phyloP scores from a whole-genome alignment of 2,888 invertebrate species.

The Nysson spinosus region DNA sequence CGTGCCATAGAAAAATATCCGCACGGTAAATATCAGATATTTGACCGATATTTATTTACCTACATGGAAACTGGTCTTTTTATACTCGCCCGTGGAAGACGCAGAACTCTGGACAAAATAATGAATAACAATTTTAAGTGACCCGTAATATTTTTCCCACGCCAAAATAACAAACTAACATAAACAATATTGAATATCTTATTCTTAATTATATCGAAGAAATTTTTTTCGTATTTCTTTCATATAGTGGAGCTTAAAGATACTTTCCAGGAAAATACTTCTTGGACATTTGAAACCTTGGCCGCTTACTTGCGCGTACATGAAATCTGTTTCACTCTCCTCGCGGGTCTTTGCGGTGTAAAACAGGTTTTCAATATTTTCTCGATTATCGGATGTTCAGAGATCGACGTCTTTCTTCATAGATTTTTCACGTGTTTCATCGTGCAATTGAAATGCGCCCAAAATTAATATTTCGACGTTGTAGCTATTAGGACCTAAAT shows the following conservation, averaged over 20 bases:
- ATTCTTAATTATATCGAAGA: too few relatives aligned
- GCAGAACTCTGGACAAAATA: conserved; percentile 6
- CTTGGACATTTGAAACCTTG: too few relatives aligned
- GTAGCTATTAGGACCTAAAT: too few relatives aligned
- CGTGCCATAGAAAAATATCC: conserved; percentile 15
- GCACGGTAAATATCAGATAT: conserved; percentile 13
- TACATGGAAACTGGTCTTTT: conserved; percentile 2
- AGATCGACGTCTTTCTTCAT: conserved; percentile 3
- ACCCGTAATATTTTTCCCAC: too few relatives aligned
- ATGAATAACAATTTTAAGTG: too few relatives aligned
- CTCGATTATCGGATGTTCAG: conserved; percentile 18
- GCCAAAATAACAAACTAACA: too few relatives aligned
- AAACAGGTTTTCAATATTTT: conserved; percentile 33
- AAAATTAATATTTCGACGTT: too few relatives aligned
- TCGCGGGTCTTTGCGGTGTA: neutral
- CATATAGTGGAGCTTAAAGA: too few relatives aligned
- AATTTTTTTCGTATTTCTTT: too few relatives aligned
- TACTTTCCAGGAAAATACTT: too few relatives aligned
- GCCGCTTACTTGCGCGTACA: neutral
- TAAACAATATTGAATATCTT: too few relatives aligned
- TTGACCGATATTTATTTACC: conserved; percentile 15
- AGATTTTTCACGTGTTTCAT: conserved; percentile 5
- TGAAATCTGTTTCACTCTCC: neutral
- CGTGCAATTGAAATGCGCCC: neutral
- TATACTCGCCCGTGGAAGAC: conserved; percentile 7